A percentile compares a stretch with the other conserved stretches of the same genome.
These are phyloP conservation scores for Alaudala cheleensis DNA, from an alignment of 2,113 vertebrate genomes.

Conservation along the genomic window DNA sequence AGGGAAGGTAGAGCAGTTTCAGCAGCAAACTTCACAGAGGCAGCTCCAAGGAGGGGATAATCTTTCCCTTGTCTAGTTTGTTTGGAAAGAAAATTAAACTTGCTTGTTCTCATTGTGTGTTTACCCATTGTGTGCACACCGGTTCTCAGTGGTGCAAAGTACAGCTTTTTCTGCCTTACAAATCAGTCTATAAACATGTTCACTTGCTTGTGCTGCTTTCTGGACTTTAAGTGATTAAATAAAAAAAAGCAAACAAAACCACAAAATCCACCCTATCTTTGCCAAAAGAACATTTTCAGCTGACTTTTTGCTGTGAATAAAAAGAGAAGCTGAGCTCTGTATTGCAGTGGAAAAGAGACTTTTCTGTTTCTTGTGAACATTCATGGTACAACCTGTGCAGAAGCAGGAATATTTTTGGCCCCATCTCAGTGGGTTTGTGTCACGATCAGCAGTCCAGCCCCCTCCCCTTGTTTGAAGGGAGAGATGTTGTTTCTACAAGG, in stretches of 20 bases:
- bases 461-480: neutral
- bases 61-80: constrained; percentile 19
- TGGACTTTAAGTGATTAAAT: neutral
- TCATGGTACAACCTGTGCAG: neutral
- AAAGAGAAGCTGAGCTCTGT: neutral
- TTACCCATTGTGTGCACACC: neutral
- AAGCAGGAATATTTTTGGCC: neutral
- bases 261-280: neutral
- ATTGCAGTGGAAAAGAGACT: neutral
- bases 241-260: neutral
- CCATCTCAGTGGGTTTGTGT: fast-evolving
- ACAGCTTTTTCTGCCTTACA: neutral
- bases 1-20: neutral
- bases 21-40: neutral
- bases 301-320: neutral
- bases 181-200: neutral
- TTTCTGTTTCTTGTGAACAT: neutral
- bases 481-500: neutral
- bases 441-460: neutral
- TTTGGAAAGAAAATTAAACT: constrained; percentile 16
- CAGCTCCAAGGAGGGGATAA: neutral
- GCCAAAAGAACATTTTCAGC: neutral
- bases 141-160: neutral
- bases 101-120: neutral
- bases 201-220: neutral